These are phyloP conservation scores for Antheraea assamensis DNA, from an alignment of 2,888 invertebrate genomes.

Conservation along the genomic window DNA sequence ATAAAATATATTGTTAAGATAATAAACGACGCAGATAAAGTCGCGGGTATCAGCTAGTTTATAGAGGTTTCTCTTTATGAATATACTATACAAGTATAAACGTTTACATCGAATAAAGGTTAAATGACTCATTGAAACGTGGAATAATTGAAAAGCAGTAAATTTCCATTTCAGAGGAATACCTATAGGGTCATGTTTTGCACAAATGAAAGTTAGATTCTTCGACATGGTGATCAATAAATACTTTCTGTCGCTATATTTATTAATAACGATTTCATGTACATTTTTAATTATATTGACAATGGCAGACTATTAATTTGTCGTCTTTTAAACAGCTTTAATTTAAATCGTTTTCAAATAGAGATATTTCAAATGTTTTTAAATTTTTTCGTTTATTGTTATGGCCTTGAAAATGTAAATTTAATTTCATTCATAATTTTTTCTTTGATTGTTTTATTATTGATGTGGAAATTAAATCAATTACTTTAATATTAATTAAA, in stretches of 20 bases:
- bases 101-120: constrained; percentile 18
- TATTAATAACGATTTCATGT: background rate
- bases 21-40: background rate
- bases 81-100: constrained; percentile 1
- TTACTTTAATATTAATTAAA: background rate
- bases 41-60: background rate
- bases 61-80: background rate
- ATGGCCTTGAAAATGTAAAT: too few relatives aligned
- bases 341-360: background rate
- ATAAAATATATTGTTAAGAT: too few relatives aligned
- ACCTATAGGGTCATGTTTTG: background rate
- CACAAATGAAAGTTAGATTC: background rate
- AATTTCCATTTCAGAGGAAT: constrained; percentile 22
- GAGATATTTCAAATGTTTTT: background rate
- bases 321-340: background rate
- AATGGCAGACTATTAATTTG: background rate
- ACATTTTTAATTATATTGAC: background rate
- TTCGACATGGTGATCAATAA: background rate
- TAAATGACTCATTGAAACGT: constrained; percentile 22
- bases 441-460: background rate
- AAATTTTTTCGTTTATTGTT: background rate
- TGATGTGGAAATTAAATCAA: background rate
- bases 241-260: background rate
- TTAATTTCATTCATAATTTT: too few relatives aligned
- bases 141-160: constrained; percentile 21